phyloP scores from a whole-genome alignment of 1,140 invertebrate species.

The Bombus soroeensis region DNA sequence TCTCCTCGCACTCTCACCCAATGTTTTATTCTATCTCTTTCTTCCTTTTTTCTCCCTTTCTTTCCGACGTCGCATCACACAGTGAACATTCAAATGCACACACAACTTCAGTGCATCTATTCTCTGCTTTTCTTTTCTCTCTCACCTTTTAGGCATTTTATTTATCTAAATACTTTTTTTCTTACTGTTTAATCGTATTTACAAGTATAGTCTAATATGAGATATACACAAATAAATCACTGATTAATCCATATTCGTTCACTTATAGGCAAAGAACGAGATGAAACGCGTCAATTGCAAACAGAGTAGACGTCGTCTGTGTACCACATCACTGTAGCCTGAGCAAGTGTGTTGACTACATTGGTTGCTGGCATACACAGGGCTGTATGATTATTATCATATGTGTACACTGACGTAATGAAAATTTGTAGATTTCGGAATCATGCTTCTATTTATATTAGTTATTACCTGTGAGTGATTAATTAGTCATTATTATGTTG shows the following conservation, averaged over 20 bases:
- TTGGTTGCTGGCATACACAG: slow-evolving; percentile 55
- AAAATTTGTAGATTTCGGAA: background rate
- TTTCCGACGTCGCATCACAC: slow-evolving; percentile 13
- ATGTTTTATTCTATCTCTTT: slow-evolving; percentile 16
- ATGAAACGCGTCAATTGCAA: slow-evolving; percentile 12
- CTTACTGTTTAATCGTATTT: background rate
- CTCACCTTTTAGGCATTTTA: background rate
- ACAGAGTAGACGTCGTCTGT: background rate
- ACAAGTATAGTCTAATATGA: too few relatives aligned
- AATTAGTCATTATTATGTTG: background rate
- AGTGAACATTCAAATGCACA: slow-evolving; percentile 11
- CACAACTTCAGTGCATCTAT: background rate
- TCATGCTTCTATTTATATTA: background rate
- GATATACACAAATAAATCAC: too few relatives aligned
- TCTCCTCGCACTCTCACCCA: background rate
- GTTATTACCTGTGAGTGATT: background rate
- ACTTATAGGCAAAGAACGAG: background rate
- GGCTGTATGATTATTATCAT: slow-evolving; percentile 31
- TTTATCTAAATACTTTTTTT: background rate
- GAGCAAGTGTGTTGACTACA: slow-evolving; percentile 65
- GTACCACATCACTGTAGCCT: background rate
- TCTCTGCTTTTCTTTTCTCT: background rate
- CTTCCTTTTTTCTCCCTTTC: background rate
- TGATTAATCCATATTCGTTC: background rate
- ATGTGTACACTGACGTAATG: background rate